A percentile compares a stretch with the other conserved stretches of the same genome.
These are phyloP conservation scores for Lasioglossum vierecki DNA, from an alignment of 2,888 invertebrate genomes.

Conservation along the genomic window DNA sequence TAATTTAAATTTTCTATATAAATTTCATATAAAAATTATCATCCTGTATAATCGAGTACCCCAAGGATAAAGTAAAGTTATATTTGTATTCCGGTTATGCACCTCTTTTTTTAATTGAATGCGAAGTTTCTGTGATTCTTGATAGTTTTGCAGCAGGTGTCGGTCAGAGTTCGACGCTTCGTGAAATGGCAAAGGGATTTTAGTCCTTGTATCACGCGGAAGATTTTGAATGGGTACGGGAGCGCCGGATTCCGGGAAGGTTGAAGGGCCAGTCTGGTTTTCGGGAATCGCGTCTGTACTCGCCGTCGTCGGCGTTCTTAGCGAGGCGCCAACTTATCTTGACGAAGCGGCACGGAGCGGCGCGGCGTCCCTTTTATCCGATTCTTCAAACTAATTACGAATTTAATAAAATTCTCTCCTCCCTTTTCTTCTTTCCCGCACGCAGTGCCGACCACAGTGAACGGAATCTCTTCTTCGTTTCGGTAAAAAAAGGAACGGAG, in stretches of 20 bases:
- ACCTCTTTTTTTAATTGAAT: too few relatives aligned
- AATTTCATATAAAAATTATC: too few relatives aligned
- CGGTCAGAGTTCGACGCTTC: neutral
- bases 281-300: conserved; percentile 76
- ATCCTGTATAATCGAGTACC: too few relatives aligned
- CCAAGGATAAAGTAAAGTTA: too few relatives aligned
- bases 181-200: neutral
- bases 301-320: conserved; percentile 66
- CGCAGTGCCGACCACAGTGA: neutral
- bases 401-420: conserved; percentile 75
- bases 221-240: conserved; percentile 39
- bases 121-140: neutral
- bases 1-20: too few relatives aligned
- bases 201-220: neutral
- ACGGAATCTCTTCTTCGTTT: conserved; percentile 20
- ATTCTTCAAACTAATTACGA: conserved; percentile 78
- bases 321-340: conserved; percentile 76
- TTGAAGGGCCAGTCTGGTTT: conserved; percentile 71
- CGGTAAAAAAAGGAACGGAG: conserved; percentile 6
- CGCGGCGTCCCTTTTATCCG: conserved; percentile 68
- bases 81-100: too few relatives aligned
- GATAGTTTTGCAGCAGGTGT: neutral
- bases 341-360: conserved; percentile 56
- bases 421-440: neutral
- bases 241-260: conserved; percentile 67